Evolutionary conservation across 2,888 invertebrate species (phyloP).

Genomic region (Serrognathus titanus): DNA sequence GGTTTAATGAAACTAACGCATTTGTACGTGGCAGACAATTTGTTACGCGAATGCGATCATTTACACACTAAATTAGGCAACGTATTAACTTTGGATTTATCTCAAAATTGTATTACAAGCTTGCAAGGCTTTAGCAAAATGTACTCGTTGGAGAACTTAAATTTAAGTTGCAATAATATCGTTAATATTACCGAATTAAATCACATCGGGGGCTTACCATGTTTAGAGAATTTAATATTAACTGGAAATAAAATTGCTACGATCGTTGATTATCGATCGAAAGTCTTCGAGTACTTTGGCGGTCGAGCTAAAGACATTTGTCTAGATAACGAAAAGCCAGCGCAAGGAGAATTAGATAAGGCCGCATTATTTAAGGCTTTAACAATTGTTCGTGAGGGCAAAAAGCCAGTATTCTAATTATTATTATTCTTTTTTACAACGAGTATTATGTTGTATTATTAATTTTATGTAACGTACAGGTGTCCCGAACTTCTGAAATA

Average conservation of each 20-base stretch:
- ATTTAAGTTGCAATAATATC: slow-evolving; percentile 84
- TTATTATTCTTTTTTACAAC: slow-evolving; percentile 3
- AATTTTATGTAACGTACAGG: neutral
- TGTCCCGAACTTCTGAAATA: too few species aligned
- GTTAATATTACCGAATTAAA: slow-evolving; percentile 77
- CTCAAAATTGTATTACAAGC: slow-evolving; percentile 76
- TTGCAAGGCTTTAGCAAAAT: slow-evolving; percentile 74
- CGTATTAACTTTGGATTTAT: slow-evolving; percentile 77
- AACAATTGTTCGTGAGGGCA: slow-evolving; percentile 67
- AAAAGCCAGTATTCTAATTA: slow-evolving; percentile 54
- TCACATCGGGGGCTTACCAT: slow-evolving; percentile 76
- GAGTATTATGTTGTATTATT: neutral
- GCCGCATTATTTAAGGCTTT: slow-evolving; percentile 88
- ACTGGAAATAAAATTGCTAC: slow-evolving; percentile 88
- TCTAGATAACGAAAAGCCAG: slow-evolving; percentile 83
- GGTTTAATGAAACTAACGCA: slow-evolving; percentile 72
- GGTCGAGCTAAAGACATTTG: slow-evolving; percentile 78
- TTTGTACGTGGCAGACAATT: slow-evolving; percentile 78
- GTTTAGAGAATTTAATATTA: slow-evolving; percentile 80
- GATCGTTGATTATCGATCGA: slow-evolving; percentile 83
- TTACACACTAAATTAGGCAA: slow-evolving; percentile 87
- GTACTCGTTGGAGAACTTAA: slow-evolving; percentile 80
- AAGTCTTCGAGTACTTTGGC: slow-evolving; percentile 84
- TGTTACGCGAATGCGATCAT: slow-evolving; percentile 66
- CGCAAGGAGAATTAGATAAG: slow-evolving; percentile 86